Evolutionary conservation across 2,888 invertebrate species (phyloP).

Genomic region (Lasioglossum figueresi): DNA sequence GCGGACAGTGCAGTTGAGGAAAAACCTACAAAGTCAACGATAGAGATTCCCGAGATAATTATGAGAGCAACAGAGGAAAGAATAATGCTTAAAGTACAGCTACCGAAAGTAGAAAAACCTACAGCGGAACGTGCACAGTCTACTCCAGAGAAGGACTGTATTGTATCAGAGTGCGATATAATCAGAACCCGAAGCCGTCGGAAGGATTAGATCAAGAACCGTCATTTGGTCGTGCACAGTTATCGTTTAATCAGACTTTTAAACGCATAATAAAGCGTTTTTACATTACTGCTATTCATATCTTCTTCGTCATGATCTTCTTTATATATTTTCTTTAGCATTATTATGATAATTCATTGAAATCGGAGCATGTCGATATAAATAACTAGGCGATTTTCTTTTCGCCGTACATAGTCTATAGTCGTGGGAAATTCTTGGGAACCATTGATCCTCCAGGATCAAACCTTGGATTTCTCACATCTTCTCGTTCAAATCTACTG

Average conservation of each 20-base stretch:
- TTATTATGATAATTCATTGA: background rate
- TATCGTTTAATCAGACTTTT: background rate
- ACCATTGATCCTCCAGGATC: too few species aligned
- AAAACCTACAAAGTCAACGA: background rate
- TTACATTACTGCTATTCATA: too few species aligned
- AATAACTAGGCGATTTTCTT: slow-evolving; percentile 65
- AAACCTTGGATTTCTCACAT: too few species aligned
- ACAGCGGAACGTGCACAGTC: background rate
- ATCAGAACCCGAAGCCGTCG: slow-evolving; percentile 86
- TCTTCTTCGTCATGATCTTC: too few species aligned
- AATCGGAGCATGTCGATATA: background rate
- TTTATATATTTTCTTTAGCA: too few species aligned
- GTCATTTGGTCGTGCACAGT: background rate
- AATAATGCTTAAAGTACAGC: slow-evolving; percentile 65
- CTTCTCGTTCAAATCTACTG: too few species aligned
- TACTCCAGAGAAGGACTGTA: slow-evolving; percentile 74
- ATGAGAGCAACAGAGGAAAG: slow-evolving; percentile 79
- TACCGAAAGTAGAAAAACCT: background rate
- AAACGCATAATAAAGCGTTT: background rate
- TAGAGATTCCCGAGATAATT: slow-evolving; percentile 62
- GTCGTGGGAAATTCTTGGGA: slow-evolving; percentile 88
- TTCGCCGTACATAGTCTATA: slow-evolving; percentile 86
- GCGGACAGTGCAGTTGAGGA: slow-evolving; percentile 8
- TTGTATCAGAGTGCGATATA: slow-evolving; percentile 84
- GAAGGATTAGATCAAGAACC: slow-evolving; percentile 68